phyloP scores from a whole-genome alignment of 2,113 vertebrate species.

The Oreotrochilus melanogaster region DNA sequence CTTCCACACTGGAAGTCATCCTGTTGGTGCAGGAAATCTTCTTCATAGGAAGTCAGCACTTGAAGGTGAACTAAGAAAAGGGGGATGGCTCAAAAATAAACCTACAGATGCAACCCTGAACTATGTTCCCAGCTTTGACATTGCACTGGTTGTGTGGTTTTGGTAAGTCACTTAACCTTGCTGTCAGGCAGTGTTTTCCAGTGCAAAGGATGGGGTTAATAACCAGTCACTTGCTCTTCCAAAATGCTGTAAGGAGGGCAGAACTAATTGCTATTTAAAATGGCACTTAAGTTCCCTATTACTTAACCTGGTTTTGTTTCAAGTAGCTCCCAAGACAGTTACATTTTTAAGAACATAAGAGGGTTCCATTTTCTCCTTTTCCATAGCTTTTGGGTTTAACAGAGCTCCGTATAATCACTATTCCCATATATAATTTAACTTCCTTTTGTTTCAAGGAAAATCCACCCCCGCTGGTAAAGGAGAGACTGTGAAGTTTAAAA shows the following conservation, averaged over 20 bases:
- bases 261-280: neutral
- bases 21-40: neutral
- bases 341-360: neutral
- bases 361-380: neutral
- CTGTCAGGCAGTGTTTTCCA: neutral
- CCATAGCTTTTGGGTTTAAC: neutral
- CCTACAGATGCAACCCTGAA: neutral
- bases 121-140: neutral
- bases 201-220: neutral
- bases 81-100: neutral
- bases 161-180: neutral
- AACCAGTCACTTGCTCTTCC: neutral
- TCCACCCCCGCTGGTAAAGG: neutral
- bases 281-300: neutral
- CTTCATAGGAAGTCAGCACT: neutral
- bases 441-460: slow-evolving; percentile 9
- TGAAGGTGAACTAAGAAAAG: neutral
- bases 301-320: slow-evolving; percentile 5
- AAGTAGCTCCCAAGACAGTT: neutral
- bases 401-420: neutral
- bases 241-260: neutral
- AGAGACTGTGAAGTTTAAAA: slow-evolving; percentile 28
- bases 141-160: neutral
- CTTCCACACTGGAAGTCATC: neutral
- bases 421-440: neutral